Conservation (phyloP, 2,113 vertebrate species). For the Clarias macrocephalus region DNA sequence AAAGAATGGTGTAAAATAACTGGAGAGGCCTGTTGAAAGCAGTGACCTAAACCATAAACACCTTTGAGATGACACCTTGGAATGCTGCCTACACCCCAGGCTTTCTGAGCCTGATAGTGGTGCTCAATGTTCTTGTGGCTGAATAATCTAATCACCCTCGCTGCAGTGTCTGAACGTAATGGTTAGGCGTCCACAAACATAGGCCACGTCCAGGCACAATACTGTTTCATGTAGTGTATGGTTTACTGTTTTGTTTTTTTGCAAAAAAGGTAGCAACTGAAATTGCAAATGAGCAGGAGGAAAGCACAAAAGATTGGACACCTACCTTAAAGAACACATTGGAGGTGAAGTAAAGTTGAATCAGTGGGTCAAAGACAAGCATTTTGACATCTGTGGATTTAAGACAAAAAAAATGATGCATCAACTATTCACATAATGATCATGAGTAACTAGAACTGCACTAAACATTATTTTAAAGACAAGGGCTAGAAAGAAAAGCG, state of each 20-base stretch:
- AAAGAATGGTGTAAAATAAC: no score
- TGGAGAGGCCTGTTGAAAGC: no score
- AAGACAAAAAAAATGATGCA: slow-evolving; percentile 8
- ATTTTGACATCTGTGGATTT: slow-evolving; percentile 75
- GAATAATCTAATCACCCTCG: no score
- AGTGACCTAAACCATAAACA: no score
- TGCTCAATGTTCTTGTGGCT: no score
- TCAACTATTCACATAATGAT: slow-evolving; percentile 3
- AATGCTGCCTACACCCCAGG: no score
- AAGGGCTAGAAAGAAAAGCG: not conserved
- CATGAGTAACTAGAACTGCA: not conserved
- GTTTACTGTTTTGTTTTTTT: not conserved
- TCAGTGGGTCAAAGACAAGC: slow-evolving; percentile 80
- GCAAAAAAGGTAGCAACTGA: not conserved
- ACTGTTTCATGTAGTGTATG: no score
- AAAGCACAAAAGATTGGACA: not conserved
- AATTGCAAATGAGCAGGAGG: not conserved
- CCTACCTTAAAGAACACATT: slow-evolving; percentile 90
- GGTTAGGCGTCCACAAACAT: not conserved
- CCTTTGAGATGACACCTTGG: no score
- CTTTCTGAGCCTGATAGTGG: no score
- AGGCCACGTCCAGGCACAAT: no score
- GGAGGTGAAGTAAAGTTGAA: slow-evolving; percentile 88
- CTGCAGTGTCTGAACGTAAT: not conserved
- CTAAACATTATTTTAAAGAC: not conserved